A percentile compares a stretch with the other conserved stretches of the same genome.
Conservation (phyloP, 2,797 vertebrate species). For the Crax fasciolata region DNA sequence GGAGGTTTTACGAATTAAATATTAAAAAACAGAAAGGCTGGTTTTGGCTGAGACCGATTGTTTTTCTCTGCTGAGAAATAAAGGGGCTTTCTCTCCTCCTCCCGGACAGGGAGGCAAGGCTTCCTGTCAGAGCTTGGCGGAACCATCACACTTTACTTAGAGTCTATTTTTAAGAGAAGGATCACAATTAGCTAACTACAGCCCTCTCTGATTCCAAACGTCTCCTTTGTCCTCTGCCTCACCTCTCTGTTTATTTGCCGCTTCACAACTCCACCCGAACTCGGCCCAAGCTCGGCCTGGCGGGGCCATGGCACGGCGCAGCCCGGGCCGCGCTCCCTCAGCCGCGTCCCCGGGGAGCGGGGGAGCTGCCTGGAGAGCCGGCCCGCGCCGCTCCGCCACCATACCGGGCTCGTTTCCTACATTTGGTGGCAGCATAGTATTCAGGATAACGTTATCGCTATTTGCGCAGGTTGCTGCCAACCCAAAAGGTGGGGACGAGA, state of each 20-base stretch:
- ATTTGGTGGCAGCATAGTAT: conserved; percentile 75
- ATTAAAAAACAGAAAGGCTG: conserved; percentile 44
- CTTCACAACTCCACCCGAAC: background rate
- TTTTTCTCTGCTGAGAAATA: conserved; percentile 41
- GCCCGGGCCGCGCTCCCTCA: background rate
- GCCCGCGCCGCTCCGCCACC: background rate
- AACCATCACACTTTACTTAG: conserved; percentile 42
- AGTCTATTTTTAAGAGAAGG: conserved; percentile 72
- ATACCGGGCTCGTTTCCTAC: conserved; percentile 42
- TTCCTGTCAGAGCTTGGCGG: conserved; percentile 1
- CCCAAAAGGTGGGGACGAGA: background rate
- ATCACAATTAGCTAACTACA: conserved; percentile 45
- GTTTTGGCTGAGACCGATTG: background rate
- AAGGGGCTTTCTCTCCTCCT: conserved; percentile 23
- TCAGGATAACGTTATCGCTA: conserved; percentile 19
- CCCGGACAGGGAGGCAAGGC: background rate
- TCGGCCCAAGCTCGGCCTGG: background rate
- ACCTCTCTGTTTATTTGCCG: conserved; percentile 35
- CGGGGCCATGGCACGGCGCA: accelerated
- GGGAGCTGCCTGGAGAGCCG: background rate
- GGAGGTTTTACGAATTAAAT: conserved; percentile 73
- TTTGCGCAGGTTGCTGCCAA: conserved; percentile 19
- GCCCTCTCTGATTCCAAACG: conserved; percentile 57
- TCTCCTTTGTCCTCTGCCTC: conserved; percentile 62
- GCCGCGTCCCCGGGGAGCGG: background rate